phyloP scores from a whole-genome alignment of 1,140 invertebrate species.

The Orchesella cincta region DNA sequence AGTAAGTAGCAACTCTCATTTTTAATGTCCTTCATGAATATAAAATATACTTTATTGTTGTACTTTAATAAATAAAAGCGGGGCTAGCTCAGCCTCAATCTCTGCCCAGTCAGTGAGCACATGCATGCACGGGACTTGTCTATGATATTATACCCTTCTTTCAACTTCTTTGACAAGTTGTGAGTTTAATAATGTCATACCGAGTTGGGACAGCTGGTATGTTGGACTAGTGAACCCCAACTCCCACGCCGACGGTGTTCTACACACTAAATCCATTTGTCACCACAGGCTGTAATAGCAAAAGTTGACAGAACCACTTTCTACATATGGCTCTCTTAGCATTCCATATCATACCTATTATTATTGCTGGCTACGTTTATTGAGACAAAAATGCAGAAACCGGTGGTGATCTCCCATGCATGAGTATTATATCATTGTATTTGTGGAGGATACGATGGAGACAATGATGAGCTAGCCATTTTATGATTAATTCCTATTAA shows the following conservation, averaged over 20 bases:
- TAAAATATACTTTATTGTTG: too few relatives aligned
- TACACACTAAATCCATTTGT: conserved; percentile 11
- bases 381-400: neutral
- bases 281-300: neutral
- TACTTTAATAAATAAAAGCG: too few relatives aligned
- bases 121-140: too few relatives aligned
- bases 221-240: conserved; percentile 1
- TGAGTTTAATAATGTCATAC: too few relatives aligned
- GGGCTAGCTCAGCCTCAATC: too few relatives aligned
- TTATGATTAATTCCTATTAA: neutral
- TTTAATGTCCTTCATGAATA: too few relatives aligned
- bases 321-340: neutral
- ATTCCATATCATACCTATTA: neutral
- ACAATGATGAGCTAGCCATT: neutral
- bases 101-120: too few relatives aligned
- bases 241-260: neutral
- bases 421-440: too few relatives aligned
- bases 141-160: too few relatives aligned
- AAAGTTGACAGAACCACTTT: conserved; percentile 13
- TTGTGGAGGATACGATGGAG: neutral
- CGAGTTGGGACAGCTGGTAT: too few relatives aligned
- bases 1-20: too few relatives aligned
- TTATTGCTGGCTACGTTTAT: neutral
- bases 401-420: neutral
- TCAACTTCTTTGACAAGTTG: too few relatives aligned